phyloP scores from a whole-genome alignment of 2,888 invertebrate genomes.

The Blera fallax region DNA sequence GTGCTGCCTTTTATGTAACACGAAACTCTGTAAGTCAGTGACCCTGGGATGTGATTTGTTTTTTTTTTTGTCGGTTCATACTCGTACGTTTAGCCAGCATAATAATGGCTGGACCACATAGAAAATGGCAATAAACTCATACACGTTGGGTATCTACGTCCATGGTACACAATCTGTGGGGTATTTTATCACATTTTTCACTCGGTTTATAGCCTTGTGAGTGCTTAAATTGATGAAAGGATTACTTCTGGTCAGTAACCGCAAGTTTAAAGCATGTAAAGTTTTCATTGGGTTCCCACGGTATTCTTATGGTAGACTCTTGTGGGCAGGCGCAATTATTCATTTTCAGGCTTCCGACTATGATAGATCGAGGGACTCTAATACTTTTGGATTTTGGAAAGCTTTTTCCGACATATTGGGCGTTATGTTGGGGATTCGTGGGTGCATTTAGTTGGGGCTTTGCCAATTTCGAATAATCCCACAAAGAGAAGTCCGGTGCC shows the following conservation, averaged over 20 bases:
- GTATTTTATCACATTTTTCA: conserved; percentile 12
- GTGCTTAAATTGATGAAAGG: not conserved
- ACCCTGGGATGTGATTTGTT: conserved; percentile 18
- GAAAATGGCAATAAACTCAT: not conserved
- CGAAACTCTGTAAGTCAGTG: conserved; percentile 32
- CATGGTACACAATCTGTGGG: not conserved
- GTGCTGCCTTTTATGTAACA: conserved; percentile 38
- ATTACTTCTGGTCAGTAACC: conserved; percentile 24
- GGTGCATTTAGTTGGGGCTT: too few relatives aligned
- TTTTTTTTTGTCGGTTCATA: not conserved
- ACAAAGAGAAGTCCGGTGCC: too few relatives aligned
- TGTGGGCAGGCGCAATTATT: too few relatives aligned
- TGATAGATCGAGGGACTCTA: too few relatives aligned
- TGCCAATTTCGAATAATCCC: too few relatives aligned
- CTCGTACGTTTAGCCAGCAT: conserved; percentile 1
- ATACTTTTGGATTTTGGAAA: too few relatives aligned
- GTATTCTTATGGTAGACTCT: not conserved
- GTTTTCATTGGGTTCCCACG: not conserved
- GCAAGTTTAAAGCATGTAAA: not conserved
- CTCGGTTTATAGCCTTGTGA: conserved; percentile 1
- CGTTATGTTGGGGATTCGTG: too few relatives aligned
- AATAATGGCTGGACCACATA: conserved; percentile 1
- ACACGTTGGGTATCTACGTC: not conserved
- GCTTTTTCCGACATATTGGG: too few relatives aligned
- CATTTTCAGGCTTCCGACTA: too few relatives aligned